Evolutionary conservation across 2,113 vertebrate genomes (phyloP).

Genomic region (Ploceus nigricollis): DNA sequence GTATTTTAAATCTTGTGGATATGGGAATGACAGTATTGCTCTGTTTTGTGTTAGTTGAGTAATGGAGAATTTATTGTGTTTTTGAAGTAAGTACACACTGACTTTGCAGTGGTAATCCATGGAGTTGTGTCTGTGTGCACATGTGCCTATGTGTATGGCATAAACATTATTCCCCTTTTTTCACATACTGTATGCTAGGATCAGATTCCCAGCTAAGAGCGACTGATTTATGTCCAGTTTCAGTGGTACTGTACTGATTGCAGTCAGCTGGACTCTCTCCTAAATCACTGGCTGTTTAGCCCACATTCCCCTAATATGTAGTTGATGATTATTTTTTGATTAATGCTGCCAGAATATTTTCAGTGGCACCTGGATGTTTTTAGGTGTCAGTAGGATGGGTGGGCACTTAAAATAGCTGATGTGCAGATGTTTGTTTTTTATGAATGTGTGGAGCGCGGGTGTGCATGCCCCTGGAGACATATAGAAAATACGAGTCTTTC

Average conservation of each 20-base stretch:
- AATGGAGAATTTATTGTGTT: neutral
- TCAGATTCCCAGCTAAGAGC: neutral
- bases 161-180: neutral
- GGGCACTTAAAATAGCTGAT: neutral
- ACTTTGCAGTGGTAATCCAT: neutral
- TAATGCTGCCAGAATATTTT: neutral
- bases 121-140: neutral
- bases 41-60: neutral
- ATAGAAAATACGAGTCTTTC: neutral
- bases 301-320: neutral
- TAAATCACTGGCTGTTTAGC: neutral
- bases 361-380: neutral
- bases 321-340: neutral
- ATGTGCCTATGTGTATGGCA: neutral
- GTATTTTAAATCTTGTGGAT: neutral
- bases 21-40: neutral
- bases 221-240: neutral
- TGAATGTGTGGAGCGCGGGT: accelerated
- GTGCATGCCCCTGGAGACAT: neutral
- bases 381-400: neutral
- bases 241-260: neutral
- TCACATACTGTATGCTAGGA: neutral
- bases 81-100: neutral
- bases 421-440: neutral
- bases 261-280: neutral